A percentile compares a stretch with the other conserved stretches of the same genome.
Conservation (phyloP, 2,888 invertebrate genomes). For the Tetragonula carbonaria region DNA sequence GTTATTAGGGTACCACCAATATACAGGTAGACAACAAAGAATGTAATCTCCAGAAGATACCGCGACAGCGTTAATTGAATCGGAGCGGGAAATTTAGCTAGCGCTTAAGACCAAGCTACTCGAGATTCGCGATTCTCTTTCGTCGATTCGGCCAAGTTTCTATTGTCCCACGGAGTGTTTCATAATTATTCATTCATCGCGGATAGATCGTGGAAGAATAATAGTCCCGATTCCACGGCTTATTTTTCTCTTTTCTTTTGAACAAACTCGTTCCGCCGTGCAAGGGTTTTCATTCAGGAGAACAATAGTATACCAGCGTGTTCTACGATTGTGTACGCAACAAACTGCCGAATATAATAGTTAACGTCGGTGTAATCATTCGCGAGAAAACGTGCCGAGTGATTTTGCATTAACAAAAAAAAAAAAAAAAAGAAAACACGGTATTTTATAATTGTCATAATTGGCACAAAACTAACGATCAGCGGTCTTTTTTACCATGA, state of each 20-base stretch:
- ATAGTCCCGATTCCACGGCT: conserved; percentile 52
- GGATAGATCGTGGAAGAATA: conserved; percentile 43
- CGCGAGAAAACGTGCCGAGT: conserved; percentile 45
- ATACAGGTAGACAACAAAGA: neutral
- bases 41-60: neutral
- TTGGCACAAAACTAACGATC: conserved; percentile 73
- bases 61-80: conserved; percentile 1
- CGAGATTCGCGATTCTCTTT: neutral
- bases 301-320: conserved; percentile 54
- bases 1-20: conserved; percentile 11
- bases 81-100: neutral
- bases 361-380: conserved; percentile 28
- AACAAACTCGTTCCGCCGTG: conserved; percentile 23
- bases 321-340: conserved; percentile 17
- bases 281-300: conserved; percentile 37
- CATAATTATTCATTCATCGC: conserved; percentile 54
- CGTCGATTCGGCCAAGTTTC: conserved; percentile 21
- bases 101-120: neutral
- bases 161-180: conserved; percentile 47
- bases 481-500: conserved; percentile 17
- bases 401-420: conserved; percentile 60
- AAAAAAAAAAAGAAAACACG: conserved; percentile 10
- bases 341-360: conserved; percentile 42
- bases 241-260: conserved; percentile 36
- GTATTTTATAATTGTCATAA: conserved; percentile 73